Conservation (phyloP, 2,113 vertebrate species). For the Dinomys branickii region DNA sequence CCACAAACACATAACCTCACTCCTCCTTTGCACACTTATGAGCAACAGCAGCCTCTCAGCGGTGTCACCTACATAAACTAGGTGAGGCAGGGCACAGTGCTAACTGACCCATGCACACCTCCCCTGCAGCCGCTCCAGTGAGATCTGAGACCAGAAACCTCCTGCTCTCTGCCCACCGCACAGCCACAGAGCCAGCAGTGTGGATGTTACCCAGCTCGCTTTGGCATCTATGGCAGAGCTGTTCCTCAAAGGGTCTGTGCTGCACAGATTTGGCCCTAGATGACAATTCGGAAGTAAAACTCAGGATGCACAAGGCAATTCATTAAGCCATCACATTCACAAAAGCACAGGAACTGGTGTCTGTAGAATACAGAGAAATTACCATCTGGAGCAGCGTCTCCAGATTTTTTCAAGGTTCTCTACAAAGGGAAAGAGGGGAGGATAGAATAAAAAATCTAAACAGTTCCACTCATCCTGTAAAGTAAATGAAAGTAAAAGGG, state of each 20-base stretch:
- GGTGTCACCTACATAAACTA: neutral
- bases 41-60: neutral
- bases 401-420: slow-evolving; percentile 40
- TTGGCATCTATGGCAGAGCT: neutral
- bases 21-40: neutral
- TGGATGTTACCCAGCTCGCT: accelerated
- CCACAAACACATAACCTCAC: neutral
- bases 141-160: neutral
- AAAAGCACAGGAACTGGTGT: slow-evolving; percentile 48
- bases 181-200: neutral
- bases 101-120: neutral
- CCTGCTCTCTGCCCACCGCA: neutral
- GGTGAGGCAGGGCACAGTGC: neutral
- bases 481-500: neutral
- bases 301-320: slow-evolving; percentile 42
- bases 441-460: slow-evolving; percentile 21
- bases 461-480: neutral
- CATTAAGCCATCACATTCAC: slow-evolving; percentile 65
- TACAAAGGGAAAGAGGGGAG: neutral
- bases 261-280: neutral
- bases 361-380: slow-evolving; percentile 6
- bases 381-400: slow-evolving; percentile 67
- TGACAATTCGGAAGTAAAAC: slow-evolving; percentile 56
- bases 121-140: accelerated
- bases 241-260: neutral